Evolutionary conservation across 2,113 vertebrate genomes (phyloP).

Genomic region (Propithecus coquereli): DNA sequence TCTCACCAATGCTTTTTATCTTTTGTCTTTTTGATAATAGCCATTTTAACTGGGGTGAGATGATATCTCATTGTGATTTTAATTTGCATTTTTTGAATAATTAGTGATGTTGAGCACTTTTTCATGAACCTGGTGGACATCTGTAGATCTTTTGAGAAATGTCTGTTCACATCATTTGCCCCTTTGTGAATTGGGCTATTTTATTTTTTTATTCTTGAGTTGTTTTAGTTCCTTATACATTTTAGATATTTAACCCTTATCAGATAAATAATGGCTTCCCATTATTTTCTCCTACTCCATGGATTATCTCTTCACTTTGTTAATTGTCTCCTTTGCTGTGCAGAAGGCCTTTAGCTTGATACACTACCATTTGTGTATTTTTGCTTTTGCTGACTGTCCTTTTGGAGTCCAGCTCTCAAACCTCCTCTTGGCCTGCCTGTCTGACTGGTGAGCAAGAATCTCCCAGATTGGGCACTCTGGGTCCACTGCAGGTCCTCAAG

Average conservation of each 20-base stretch:
- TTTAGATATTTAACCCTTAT: neutral
- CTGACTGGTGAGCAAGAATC: too few species aligned
- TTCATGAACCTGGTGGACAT: neutral
- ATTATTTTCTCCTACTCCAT: neutral
- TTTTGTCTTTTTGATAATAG: neutral
- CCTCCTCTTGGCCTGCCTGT: too few species aligned
- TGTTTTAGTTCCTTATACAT: neutral
- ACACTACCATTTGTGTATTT: too few species aligned
- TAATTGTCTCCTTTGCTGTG: too few species aligned
- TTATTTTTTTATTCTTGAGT: neutral
- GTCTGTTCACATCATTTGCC: neutral
- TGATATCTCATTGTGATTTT: neutral
- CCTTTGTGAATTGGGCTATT: neutral
- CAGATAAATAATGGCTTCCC: neutral
- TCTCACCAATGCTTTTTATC: neutral
- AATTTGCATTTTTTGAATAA: neutral
- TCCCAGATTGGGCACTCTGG: too few species aligned
- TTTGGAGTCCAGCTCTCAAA: too few species aligned
- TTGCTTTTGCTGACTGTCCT: too few species aligned
- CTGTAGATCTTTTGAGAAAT: neutral
- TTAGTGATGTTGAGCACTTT: neutral
- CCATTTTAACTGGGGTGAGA: neutral
- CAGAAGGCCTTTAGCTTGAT: too few species aligned
- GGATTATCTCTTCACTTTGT: neutral
- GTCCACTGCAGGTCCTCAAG: too few species aligned